Evolutionary conservation across 2,113 vertebrate species (phyloP).

Genomic region (Phyllostomus discolor): DNA sequence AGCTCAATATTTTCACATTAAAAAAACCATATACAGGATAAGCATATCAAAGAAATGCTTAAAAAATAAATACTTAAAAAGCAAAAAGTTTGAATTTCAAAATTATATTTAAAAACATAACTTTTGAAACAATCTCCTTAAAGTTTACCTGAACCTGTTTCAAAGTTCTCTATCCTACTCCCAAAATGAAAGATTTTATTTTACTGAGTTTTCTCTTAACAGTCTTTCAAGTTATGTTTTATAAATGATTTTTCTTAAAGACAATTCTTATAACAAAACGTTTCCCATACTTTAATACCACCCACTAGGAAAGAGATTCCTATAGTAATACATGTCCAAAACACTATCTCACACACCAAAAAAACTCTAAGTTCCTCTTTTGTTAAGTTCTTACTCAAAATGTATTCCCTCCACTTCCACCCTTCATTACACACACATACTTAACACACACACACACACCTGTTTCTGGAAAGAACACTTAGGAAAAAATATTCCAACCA

Average conservation of each 20-base stretch:
- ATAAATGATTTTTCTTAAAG: slow-evolving; percentile 41
- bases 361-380: neutral
- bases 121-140: neutral
- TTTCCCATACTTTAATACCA: slow-evolving; percentile 34
- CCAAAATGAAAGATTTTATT: neutral
- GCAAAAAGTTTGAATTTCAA: neutral
- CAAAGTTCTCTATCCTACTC: neutral
- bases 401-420: neutral
- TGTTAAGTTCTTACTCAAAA: neutral
- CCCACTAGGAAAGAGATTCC: slow-evolving; percentile 50
- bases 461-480: slow-evolving; percentile 10
- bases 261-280: neutral
- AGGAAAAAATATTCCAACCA: neutral
- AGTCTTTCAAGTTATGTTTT: slow-evolving; percentile 25
- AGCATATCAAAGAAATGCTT: slow-evolving; percentile 18
- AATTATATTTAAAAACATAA: neutral
- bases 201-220: slow-evolving; percentile 31
- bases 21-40: neutral
- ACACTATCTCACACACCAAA: slow-evolving; percentile 10
- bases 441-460: neutral
- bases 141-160: slow-evolving; percentile 7
- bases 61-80: slow-evolving; percentile 23
- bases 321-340: neutral
- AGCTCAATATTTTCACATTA: slow-evolving; percentile 20
- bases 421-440: neutral